These are phyloP conservation scores for Oreotrochilus melanogaster DNA, from an alignment of 2,113 vertebrate species.

Conservation along the genomic window DNA sequence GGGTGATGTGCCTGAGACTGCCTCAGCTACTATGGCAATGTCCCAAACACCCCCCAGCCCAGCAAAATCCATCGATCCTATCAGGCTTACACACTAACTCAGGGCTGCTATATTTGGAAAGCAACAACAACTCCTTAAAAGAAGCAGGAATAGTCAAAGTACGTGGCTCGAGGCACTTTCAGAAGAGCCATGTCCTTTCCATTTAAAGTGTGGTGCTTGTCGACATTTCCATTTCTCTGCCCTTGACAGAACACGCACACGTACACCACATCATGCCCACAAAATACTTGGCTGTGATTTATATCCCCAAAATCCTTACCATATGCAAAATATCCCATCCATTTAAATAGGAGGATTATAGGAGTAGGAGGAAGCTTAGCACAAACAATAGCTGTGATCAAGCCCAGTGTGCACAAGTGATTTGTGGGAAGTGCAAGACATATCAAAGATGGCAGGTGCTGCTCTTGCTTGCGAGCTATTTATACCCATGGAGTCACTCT, in stretches of 20 bases:
- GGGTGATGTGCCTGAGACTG: accelerated
- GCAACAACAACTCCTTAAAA: not conserved
- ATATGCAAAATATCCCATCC: slow-evolving; percentile 39
- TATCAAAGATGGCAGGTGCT: slow-evolving; percentile 55
- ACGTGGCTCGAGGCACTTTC: accelerated
- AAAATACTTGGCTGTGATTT: not conserved
- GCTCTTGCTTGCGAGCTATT: not conserved
- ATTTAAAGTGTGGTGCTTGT: not conserved
- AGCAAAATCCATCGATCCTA: not conserved
- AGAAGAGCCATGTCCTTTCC: not conserved
- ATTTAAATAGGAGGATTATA: slow-evolving; percentile 24
- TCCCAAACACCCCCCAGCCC: not conserved
- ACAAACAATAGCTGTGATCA: slow-evolving; percentile 61
- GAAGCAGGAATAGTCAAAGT: not conserved
- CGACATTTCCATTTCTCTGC: not conserved
- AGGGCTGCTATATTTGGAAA: not conserved
- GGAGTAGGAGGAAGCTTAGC: slow-evolving; percentile 61
- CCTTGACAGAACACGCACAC: not conserved
- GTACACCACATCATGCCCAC: not conserved
- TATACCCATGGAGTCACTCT: not conserved
- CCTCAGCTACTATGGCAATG: not conserved
- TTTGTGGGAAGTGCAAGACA: slow-evolving; percentile 57
- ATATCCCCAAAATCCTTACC: not conserved
- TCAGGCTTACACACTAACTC: not conserved
- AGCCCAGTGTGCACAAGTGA: not conserved